Base-by-base conservation (phyloP, 2,113 vertebrate genomes). In the Perca fluviatilis region DNA sequence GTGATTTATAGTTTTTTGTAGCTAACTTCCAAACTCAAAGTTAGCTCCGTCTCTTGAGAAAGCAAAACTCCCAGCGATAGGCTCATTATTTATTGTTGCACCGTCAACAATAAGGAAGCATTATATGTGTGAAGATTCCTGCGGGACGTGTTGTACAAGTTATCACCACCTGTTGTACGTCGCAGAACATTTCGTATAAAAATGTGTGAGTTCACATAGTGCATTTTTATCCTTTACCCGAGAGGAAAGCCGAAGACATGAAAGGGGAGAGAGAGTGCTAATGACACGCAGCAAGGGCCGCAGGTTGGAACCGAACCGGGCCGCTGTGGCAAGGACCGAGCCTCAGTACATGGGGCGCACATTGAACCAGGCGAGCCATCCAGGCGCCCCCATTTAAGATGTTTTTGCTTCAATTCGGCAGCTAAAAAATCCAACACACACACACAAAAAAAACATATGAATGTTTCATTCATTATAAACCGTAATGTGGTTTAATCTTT, bases 161-260 rank as follows among this genome's bases (percentile, higher is more conserved):
- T 30, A 16, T 40, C 57, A 12, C 68, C 90, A 90, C 89, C 91
- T 90, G 83, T 88, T 78, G 85, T 46, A 6, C 13, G 16, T 53
- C 40, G 18, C 11, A 0, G 19, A 3, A 3, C 9, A 43, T 43
- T 43, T 43, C 40, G 2, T 43, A 27, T 5, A 7, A 9, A 30
- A 19, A 13, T 13, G 18, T 21, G 18, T 68, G 11, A 16, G 8
- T 14, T 57, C n/a, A 18, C 27, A 25, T 15, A n/a, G 33, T 5
- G 33, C 33, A 33, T 33, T 33, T 33, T 33, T 33, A 33, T 33
- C 33, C 33, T 33, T 33, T 33, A 6, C 33, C 33, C 33, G 1
- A 33, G 33, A 33, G 5, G 33, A 33, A 33, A 33, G 33, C 33
- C 33, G 33, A 33, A 33, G 33, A 33, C 33, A 33, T 33, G 33